Evolutionary conservation across 2,888 invertebrate genomes (phyloP), one percentile per base, ranked within the genome.

Genomic region (Leucophora obtusa): DNA sequence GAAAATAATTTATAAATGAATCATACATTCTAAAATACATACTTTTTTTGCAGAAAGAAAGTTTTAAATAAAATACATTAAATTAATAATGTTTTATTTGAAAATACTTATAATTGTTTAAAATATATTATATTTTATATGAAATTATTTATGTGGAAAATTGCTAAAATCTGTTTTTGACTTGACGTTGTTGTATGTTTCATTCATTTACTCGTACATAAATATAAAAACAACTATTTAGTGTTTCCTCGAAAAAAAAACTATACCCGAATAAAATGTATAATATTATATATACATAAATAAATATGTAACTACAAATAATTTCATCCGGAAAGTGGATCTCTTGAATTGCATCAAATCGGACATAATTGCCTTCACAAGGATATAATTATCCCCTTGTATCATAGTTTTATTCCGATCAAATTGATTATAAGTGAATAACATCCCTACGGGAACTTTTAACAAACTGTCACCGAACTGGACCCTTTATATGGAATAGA

Each of bases 91-190:
- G 70, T 77, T 78, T 79, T 69, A 82, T 79, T 79, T 72, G 79
- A 82, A 79, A 79, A 71, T 38, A 79, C 71, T 72, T 79, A 75
- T 79, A 82, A 79, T 82, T 82, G 82, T 75, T 75, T 75, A 75
- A n/a, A 82, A 82, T 75, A 79, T 72, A 75, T 79, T 75, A 75
- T 62, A 65, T 60, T 78, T 59, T 75, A 65, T 70, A 50, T 65
- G 60, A 50, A 77, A 58, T 66, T 76, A 53, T 68, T 79, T 75
- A 51, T 75, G 80, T 65, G 80, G 62, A 87, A 79, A 82, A 82
- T 83, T 81, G 75, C 65, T 73, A 86, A 87, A 88, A 88, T 87
- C 86, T 87, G 87, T 86, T 86, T 86, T 87, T 84, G 84, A 85
- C 84, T 87, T 87, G 87, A 87, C 87, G 84, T 88, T 87, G 28